These are phyloP conservation scores for Hypsopygia costalis DNA, from an alignment of 2,888 invertebrate genomes.

Conservation along the genomic window DNA sequence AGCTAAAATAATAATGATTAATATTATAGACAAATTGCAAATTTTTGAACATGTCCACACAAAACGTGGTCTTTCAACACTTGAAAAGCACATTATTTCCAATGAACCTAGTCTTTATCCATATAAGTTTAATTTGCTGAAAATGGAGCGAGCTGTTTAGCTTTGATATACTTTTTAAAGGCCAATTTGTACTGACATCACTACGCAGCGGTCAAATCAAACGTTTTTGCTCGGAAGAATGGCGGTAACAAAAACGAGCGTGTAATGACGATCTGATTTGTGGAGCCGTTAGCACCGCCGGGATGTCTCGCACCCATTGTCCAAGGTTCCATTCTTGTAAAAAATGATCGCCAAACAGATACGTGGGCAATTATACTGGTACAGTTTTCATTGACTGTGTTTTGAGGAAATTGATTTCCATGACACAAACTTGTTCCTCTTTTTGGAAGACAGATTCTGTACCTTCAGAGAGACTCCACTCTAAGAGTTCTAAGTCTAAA, in stretches of 20 bases:
- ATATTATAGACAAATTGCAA: too few species aligned
- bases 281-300: constrained; percentile 48
- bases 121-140: too few species aligned
- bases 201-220: constrained; percentile 40
- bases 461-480: too few species aligned
- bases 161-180: neutral
- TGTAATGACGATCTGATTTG: constrained; percentile 59
- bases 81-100: too few species aligned
- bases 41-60: too few species aligned
- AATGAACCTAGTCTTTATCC: too few species aligned
- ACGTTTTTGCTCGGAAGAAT: constrained; percentile 51
- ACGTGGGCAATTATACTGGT: constrained; percentile 40
- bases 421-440: too few species aligned
- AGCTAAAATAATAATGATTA: too few species aligned
- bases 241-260: constrained; percentile 47
- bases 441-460: too few species aligned
- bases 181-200: constrained; percentile 16
- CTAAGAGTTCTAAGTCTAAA: too few species aligned
- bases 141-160: too few species aligned
- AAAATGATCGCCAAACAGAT: constrained; percentile 37
- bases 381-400: constrained; percentile 7
- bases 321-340: constrained; percentile 40
- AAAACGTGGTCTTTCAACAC: too few species aligned
- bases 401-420: constrained; percentile 17
- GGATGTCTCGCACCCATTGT: constrained; percentile 39